Percentiles rank a stretch among this genome's conserved stretches.
Evolutionary conservation across 2,888 invertebrate species (phyloP).

Genomic region (Tetheella fluctuosa): DNA sequence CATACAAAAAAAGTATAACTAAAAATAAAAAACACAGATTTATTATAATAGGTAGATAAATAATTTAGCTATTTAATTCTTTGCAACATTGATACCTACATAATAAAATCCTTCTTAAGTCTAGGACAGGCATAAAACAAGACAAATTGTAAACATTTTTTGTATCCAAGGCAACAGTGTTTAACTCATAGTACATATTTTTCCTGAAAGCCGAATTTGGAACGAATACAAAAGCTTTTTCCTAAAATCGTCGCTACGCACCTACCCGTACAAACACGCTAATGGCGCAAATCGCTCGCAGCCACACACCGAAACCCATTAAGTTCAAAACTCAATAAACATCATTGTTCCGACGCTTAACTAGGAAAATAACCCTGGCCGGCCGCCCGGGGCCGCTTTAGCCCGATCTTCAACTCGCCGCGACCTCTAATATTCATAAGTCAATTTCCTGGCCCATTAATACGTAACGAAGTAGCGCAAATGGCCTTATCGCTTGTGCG

Average conservation of each 20-base stretch:
- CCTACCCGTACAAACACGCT: conserved; percentile 62
- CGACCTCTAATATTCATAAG: conserved; percentile 84
- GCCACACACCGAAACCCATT: conserved; percentile 72
- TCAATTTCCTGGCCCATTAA: conserved; percentile 84
- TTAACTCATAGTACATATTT: not conserved
- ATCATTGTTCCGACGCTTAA: conserved; percentile 79
- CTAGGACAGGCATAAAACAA: not conserved
- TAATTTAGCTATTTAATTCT: not conserved
- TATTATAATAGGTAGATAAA: not conserved
- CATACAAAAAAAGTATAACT: not conserved
- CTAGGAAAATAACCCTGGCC: conserved; percentile 74
- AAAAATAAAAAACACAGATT: not conserved
- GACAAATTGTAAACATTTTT: not conserved
- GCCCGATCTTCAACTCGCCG: conserved; percentile 72
- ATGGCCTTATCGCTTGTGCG: conserved; percentile 84
- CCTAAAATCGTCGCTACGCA: not conserved
- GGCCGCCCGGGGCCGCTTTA: conserved; percentile 77
- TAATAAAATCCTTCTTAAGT: too few relatives aligned
- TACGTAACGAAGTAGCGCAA: conserved; percentile 85
- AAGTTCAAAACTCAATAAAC: conserved; percentile 80
- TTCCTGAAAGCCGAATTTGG: not conserved
- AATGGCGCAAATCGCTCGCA: conserved; percentile 71
- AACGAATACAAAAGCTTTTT: conserved; percentile 15
- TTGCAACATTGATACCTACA: too few relatives aligned
- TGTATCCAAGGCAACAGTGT: not conserved